These are phyloP conservation scores for Sitophilus oryzae DNA, from an alignment of 1,140 invertebrate genomes.

Conservation along the genomic window DNA sequence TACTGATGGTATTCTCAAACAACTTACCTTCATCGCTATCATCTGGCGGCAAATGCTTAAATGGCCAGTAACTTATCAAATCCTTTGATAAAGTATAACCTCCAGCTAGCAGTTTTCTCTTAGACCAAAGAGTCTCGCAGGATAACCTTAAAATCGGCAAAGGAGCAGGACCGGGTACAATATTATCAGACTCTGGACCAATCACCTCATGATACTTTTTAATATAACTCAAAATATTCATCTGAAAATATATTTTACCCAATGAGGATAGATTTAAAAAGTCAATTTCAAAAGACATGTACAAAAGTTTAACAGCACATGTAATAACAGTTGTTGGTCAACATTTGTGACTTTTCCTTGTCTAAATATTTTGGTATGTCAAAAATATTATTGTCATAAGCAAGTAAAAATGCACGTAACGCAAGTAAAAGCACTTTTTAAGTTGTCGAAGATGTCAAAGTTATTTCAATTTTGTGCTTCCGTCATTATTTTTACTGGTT, in stretches of 20 bases:
- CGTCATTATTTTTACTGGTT: no score
- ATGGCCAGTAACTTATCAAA: slow-evolving; percentile 2
- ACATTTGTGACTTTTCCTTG: no score
- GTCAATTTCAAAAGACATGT: not conserved
- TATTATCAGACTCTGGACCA: not conserved
- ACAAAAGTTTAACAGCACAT: no score
- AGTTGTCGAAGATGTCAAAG: no score
- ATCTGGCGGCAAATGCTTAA: slow-evolving; percentile 4
- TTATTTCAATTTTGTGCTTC: no score
- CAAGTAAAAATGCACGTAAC: no score
- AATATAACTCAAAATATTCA: slow-evolving; percentile 13
- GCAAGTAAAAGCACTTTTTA: no score
- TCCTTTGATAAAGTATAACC: slow-evolving; percentile 1
- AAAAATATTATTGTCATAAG: no score
- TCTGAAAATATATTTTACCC: not conserved
- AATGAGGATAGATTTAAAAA: not conserved
- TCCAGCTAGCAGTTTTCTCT: slow-evolving; percentile 2
- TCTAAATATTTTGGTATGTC: no score
- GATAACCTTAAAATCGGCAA: not conserved
- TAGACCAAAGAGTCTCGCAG: not conserved
- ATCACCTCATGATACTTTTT: slow-evolving; percentile 2
- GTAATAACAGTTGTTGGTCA: no score
- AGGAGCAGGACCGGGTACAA: not conserved
- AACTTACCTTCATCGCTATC: slow-evolving; percentile 6
- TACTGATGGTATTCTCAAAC: not conserved